Conservation (phyloP, 2,888 invertebrate species). For the Hololepta plana region DNA sequence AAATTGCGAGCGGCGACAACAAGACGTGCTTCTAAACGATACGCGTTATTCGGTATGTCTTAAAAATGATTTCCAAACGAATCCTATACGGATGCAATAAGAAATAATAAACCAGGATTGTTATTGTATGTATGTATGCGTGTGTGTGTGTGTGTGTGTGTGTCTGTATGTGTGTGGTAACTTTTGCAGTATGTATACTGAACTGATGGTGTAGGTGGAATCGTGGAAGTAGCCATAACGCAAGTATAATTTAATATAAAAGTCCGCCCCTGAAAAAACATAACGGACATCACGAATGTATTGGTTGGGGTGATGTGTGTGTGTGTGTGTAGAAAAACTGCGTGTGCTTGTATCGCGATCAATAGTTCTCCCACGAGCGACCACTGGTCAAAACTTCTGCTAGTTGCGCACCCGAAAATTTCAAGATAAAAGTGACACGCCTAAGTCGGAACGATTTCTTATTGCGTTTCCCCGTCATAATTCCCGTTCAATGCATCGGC, state of each 20-base stretch:
- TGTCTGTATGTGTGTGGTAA: not conserved
- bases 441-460: conserved; percentile 14
- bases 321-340: conserved; percentile 22
- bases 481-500: no score
- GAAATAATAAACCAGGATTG: no score
- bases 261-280: conserved; percentile 14
- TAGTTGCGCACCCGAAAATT: conserved; percentile 27
- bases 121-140: not conserved
- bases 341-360: conserved; percentile 22
- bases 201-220: no score
- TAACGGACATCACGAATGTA: conserved; percentile 26
- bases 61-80: no score
- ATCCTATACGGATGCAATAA: no score
- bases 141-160: conserved; percentile 2
- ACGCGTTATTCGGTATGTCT: no score
- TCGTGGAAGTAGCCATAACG: no score
- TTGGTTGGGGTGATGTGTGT: no score
- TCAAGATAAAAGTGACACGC: conserved; percentile 26
- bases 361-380: conserved; percentile 27
- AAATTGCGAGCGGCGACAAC: no score
- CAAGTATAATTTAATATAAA: no score
- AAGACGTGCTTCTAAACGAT: no score
- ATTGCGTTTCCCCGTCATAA: not conserved
- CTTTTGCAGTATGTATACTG: conserved; percentile 2
- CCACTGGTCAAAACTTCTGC: conserved; percentile 26